Percentiles rank a stretch among this genome's conserved stretches.
These are phyloP conservation scores for Caenorhabditis macrosperma DNA, from an alignment of 2,888 invertebrate genomes.

Conservation along the genomic window DNA sequence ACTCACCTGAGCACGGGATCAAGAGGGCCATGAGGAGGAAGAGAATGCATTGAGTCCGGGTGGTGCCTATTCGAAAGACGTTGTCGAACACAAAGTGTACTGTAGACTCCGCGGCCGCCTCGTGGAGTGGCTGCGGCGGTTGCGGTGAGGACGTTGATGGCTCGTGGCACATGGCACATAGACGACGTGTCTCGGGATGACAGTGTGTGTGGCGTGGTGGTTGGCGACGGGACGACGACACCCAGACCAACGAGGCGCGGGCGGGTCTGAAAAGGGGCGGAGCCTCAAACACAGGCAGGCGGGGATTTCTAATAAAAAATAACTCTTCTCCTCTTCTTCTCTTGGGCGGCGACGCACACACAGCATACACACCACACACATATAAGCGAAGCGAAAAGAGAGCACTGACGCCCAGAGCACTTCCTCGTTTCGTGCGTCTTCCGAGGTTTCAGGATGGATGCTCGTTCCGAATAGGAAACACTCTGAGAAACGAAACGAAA, in stretches of 20 bases:
- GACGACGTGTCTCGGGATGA: constrained; percentile 19
- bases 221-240: background rate
- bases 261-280: constrained; percentile 32
- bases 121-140: background rate
- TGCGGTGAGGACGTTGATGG: constrained; percentile 36
- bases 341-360: constrained; percentile 48
- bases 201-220: too few relatives aligned
- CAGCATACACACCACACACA: constrained; percentile 47
- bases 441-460: constrained; percentile 29
- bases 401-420: constrained; percentile 57
- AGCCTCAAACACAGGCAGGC: constrained; percentile 39
- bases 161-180: constrained; percentile 47
- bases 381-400: constrained; percentile 51
- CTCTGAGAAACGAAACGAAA: background rate
- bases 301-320: constrained; percentile 59
- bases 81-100: constrained; percentile 34
- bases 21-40: constrained; percentile 33
- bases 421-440: constrained; percentile 42
- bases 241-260: background rate
- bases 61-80: constrained; percentile 39
- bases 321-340: constrained; percentile 31
- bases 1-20: constrained; percentile 44
- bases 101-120: constrained; percentile 13
- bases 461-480: constrained; percentile 8
- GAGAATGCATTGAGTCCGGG: constrained; percentile 32